Conservation (phyloP, 2,888 invertebrate genomes). For the Terebella lapidaria region DNA sequence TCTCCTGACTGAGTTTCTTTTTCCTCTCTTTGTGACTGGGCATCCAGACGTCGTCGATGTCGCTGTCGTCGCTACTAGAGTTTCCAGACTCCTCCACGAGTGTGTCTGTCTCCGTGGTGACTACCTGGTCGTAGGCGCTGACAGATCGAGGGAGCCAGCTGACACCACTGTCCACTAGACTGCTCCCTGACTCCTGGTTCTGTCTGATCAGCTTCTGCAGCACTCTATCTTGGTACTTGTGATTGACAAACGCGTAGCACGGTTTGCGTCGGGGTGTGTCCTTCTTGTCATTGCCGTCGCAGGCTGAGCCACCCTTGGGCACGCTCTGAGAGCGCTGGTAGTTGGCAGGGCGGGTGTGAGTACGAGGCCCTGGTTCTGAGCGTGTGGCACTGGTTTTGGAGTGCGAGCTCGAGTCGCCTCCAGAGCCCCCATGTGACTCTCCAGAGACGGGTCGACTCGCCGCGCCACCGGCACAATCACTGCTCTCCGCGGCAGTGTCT, state of each 20-base stretch:
- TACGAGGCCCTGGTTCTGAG: neutral
- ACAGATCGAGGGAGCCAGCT: neutral
- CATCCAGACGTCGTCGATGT: constrained; percentile 1
- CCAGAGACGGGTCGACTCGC: neutral
- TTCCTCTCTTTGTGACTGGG: neutral
- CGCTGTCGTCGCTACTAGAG: neutral
- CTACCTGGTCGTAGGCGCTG: neutral
- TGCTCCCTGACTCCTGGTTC: neutral
- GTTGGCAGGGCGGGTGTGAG: neutral
- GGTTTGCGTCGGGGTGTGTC: neutral
- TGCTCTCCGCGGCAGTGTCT: neutral
- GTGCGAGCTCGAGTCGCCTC: neutral
- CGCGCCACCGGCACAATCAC: neutral
- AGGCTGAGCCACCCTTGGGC: neutral
- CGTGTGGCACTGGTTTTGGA: neutral
- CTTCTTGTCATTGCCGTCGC: neutral
- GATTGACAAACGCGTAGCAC: neutral
- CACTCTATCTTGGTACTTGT: neutral
- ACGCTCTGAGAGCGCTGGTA: neutral
- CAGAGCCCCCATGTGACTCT: neutral
- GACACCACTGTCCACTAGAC: neutral
- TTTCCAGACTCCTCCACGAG: neutral
- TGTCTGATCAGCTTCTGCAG: neutral
- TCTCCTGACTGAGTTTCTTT: neutral
- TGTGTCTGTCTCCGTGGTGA: neutral